Evolutionary conservation across 2,888 invertebrate species (phyloP).

Genomic region (Pandemis corylana): DNA sequence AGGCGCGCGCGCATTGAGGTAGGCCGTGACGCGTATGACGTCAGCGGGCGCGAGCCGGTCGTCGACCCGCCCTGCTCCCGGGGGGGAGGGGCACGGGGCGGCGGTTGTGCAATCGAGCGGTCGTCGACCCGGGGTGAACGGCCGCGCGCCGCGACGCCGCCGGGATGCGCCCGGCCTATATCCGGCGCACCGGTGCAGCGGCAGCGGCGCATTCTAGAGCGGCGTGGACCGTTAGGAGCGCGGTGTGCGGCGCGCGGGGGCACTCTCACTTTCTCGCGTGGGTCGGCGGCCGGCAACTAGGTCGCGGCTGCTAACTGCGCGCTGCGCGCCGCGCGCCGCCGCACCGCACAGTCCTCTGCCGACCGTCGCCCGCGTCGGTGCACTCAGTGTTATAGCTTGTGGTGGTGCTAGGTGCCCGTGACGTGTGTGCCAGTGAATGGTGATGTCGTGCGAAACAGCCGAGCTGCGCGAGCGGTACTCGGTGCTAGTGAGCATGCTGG

Average conservation of each 20-base stretch:
- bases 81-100: slow-evolving; percentile 61
- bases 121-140: slow-evolving; percentile 83
- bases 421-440: slow-evolving; percentile 69
- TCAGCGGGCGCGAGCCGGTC: slow-evolving; percentile 77
- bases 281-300: slow-evolving; percentile 92
- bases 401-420: slow-evolving; percentile 61
- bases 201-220: slow-evolving; percentile 84
- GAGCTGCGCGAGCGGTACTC: slow-evolving; percentile 86
- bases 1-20: slow-evolving; percentile 85
- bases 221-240: slow-evolving; percentile 83
- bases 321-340: slow-evolving; percentile 81
- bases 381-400: slow-evolving; percentile 67
- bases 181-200: slow-evolving; percentile 84
- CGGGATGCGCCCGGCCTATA: slow-evolving; percentile 85
- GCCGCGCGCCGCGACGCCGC: slow-evolving; percentile 80
- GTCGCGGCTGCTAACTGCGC: slow-evolving; percentile 89
- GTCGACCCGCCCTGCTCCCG: slow-evolving; percentile 74
- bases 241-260: slow-evolving; percentile 67
- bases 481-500: slow-evolving; percentile 87
- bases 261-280: slow-evolving; percentile 86
- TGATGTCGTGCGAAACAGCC: slow-evolving; percentile 76
- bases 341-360: slow-evolving; percentile 83
- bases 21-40: slow-evolving; percentile 85
- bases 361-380: slow-evolving; percentile 87
- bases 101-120: slow-evolving; percentile 83